Evolutionary conservation across 2,888 invertebrate genomes (phyloP).

Genomic region (Heliconius charithonia): DNA sequence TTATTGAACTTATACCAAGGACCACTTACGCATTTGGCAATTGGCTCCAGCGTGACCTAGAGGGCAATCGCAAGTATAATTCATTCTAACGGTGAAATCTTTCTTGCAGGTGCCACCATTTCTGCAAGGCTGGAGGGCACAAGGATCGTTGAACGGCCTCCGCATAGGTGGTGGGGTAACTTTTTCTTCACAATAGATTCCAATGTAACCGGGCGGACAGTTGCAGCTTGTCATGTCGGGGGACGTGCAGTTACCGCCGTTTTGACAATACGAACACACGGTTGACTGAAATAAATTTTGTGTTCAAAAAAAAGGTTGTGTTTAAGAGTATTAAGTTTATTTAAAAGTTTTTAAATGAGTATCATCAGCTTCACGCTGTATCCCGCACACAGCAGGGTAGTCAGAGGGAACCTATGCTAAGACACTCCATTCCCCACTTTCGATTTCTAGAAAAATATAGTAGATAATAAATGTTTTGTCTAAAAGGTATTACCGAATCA

Average conservation of each 20-base stretch:
- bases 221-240: constrained; percentile 80
- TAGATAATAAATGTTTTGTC: no score
- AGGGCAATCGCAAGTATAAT: constrained; percentile 91
- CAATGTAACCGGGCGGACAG: constrained; percentile 77
- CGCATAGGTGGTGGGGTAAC: constrained; percentile 71
- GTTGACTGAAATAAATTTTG: constrained; percentile 13
- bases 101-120: constrained; percentile 90
- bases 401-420: no score
- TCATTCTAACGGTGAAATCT: constrained; percentile 63
- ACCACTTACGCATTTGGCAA: constrained; percentile 89
- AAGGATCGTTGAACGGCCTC: constrained; percentile 71
- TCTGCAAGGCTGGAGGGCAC: constrained; percentile 88
- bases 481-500: no score
- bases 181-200: constrained; percentile 70
- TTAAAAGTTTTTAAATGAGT: no score
- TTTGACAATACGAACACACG: constrained; percentile 85
- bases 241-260: constrained; percentile 86
- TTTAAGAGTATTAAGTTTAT: no score
- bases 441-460: no score
- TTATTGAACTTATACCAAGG: not conserved
- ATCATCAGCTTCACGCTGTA: no score
- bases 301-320: no score
- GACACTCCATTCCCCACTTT: no score
- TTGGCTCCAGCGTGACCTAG: constrained; percentile 90
- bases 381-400: no score